phyloP scores from a whole-genome alignment of 2,113 vertebrate species.

The cat (Felis catus) region F.catus_Fca126_mat1.0 CM031415.1:200486501-200487000 shows the following conservation, averaged over 20 bases:
- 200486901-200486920: rapidly evolving
- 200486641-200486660: background rate
- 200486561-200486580: background rate
- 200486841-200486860: background rate
- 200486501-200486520: background rate
- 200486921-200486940: rapidly evolving
- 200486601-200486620: rapidly evolving
- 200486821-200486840: background rate
- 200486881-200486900: rapidly evolving
- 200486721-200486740: background rate
- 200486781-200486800: background rate
- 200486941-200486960: background rate
- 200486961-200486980: background rate
- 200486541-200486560: no score
- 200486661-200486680: rapidly evolving
- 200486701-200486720: rapidly evolving
- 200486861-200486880: rapidly evolving
- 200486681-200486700: background rate
- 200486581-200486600: background rate
- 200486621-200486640: background rate
- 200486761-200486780: background rate
- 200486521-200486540: no score
- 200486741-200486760: rapidly evolving
- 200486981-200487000: background rate
- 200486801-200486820: rapidly evolving